Evolutionary conservation across 2,113 vertebrate genomes (phyloP).

Genomic region (Albula glossodonta): DNA sequence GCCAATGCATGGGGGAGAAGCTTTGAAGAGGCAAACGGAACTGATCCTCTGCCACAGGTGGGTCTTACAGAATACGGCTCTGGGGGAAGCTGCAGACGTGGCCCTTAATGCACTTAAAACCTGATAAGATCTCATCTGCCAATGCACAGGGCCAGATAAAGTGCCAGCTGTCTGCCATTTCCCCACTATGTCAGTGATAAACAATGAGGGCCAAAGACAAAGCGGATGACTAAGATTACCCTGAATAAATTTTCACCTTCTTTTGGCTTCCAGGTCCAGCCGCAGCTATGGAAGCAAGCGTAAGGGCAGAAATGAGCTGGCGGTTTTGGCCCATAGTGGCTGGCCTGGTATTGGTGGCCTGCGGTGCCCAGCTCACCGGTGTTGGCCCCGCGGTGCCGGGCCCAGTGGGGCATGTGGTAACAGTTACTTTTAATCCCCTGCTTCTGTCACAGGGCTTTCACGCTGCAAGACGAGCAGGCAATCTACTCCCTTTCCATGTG

Average conservation of each 20-base stretch:
- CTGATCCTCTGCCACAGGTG: conserved; percentile 8
- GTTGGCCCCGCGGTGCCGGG: neutral
- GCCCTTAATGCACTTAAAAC: conserved; percentile 16
- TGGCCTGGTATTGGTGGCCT: neutral
- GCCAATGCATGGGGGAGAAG: neutral
- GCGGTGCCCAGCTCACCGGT: neutral
- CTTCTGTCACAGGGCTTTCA: neutral
- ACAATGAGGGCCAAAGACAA: conserved; percentile 1
- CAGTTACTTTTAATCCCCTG: neutral
- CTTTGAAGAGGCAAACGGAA: neutral
- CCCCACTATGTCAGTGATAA: conserved; percentile 29
- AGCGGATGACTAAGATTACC: conserved; percentile 25
- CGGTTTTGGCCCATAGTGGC: neutral
- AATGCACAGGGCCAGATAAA: conserved; percentile 1
- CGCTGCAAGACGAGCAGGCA: neutral
- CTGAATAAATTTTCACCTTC: conserved; percentile 11
- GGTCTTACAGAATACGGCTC: neutral
- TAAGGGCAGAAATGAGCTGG: neutral
- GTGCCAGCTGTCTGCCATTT: conserved; percentile 24
- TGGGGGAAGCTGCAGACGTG: neutral
- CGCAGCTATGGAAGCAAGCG: neutral
- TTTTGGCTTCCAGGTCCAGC: neutral
- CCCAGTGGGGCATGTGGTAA: neutral
- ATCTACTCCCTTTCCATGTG: neutral
- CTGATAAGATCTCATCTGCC: conserved; percentile 26